A percentile compares a stretch with the other conserved stretches of the same genome.
Conservation (phyloP, 2,888 invertebrate species). For the Dynastes tityus region DNA sequence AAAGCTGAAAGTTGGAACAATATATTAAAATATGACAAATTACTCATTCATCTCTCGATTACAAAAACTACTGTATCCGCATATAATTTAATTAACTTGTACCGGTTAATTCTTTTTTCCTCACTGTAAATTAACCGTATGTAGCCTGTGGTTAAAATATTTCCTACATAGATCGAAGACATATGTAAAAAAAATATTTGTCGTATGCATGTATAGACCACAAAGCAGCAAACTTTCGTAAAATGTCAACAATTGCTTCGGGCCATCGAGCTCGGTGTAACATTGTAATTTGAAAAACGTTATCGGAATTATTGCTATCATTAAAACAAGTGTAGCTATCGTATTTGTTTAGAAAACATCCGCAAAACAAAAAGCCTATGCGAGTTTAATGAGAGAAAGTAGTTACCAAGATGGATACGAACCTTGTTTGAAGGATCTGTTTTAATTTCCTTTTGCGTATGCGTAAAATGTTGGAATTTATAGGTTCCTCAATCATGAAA, state of each 20-base stretch:
- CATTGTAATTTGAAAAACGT: slow-evolving; percentile 10
- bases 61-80: slow-evolving; percentile 15
- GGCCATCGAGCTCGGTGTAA: neutral
- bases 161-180: neutral
- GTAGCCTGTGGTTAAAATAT: slow-evolving; percentile 7
- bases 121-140: neutral
- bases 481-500: no score
- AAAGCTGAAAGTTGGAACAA: slow-evolving; percentile 6
- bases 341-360: slow-evolving; percentile 6
- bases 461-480: no score
- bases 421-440: no score
- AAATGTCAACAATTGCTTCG: neutral
- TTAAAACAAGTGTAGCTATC: neutral
- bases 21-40: neutral
- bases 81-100: slow-evolving; percentile 5
- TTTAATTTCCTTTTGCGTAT: no score
- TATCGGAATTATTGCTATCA: slow-evolving; percentile 12
- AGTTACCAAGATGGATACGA: no score
- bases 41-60: slow-evolving; percentile 10
- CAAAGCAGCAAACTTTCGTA: slow-evolving; percentile 1
- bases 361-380: slow-evolving; percentile 11
- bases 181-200: slow-evolving; percentile 14
- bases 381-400: slow-evolving; percentile 15
- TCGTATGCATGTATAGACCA: neutral
- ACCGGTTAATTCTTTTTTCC: neutral